Percentiles rank a stretch among this genome's conserved stretches.
Conservation (phyloP, 2,888 invertebrate species). For the Mantis religiosa region DNA sequence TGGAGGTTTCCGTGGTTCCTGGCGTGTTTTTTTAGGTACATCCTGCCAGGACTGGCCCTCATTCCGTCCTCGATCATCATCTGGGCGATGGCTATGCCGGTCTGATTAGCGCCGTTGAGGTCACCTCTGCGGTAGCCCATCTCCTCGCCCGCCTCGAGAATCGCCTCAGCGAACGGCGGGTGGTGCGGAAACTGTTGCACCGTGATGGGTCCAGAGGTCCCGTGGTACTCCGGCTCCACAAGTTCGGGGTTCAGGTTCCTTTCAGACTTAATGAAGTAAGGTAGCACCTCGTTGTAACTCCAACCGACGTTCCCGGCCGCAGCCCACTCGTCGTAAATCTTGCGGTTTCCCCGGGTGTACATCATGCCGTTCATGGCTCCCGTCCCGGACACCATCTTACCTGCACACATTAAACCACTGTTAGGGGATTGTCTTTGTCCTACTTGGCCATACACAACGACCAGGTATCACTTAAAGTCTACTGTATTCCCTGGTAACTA, state of each 20-base stretch:
- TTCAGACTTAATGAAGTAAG: conserved; percentile 87
- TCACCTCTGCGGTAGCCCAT: conserved; percentile 44
- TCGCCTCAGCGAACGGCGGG: conserved; percentile 41
- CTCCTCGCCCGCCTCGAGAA: conserved; percentile 41
- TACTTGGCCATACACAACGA: too few species aligned
- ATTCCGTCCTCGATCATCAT: conserved; percentile 36
- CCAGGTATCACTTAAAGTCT: too few species aligned
- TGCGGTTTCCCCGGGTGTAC: conserved; percentile 81
- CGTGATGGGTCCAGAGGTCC: conserved; percentile 41
- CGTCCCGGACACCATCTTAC: conserved; percentile 86
- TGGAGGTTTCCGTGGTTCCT: conserved; percentile 22
- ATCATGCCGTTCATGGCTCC: conserved; percentile 89
- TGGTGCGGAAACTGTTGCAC: conserved; percentile 44
- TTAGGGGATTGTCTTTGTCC: too few species aligned
- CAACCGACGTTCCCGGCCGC: conserved; percentile 81
- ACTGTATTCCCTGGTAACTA: too few species aligned
- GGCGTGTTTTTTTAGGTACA: conserved; percentile 45
- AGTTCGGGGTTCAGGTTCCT: conserved; percentile 43
- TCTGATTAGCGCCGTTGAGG: conserved; percentile 37
- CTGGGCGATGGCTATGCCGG: conserved; percentile 32
- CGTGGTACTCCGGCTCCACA: conserved; percentile 40
- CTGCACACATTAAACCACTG: too few species aligned
- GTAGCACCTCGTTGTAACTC: conserved; percentile 72
- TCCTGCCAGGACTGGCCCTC: conserved; percentile 48
- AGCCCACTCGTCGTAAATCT: conserved; percentile 89